Evolutionary conservation across 2,113 vertebrate genomes (phyloP).

Genomic region (Apteryx owenii): DNA sequence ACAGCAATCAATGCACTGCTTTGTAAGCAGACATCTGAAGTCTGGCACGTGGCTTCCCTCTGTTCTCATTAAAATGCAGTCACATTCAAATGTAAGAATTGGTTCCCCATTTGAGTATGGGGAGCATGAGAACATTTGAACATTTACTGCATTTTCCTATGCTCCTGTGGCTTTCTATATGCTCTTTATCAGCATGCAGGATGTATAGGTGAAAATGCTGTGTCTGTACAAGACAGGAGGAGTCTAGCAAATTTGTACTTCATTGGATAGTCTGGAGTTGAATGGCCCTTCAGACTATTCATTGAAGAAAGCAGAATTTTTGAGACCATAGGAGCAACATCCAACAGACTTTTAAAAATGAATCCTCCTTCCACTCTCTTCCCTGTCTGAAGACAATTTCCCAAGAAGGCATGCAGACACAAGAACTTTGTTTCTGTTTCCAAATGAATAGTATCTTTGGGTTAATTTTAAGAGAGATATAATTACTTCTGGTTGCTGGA

Average conservation of each 20-base stretch:
- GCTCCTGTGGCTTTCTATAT: background rate
- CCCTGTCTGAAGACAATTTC: background rate
- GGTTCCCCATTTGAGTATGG: background rate
- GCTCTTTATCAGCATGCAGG: background rate
- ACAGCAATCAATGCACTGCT: background rate
- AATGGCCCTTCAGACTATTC: background rate
- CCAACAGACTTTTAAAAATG: background rate
- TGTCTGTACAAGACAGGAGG: background rate
- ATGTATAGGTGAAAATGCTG: background rate
- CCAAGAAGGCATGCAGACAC: background rate
- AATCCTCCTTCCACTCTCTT: background rate
- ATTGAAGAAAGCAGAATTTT: background rate
- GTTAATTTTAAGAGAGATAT: background rate
- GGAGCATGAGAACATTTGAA: background rate
- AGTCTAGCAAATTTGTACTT: too few species aligned
- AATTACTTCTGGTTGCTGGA: background rate
- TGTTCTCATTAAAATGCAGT: background rate
- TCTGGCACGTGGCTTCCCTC: background rate
- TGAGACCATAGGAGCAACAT: background rate
- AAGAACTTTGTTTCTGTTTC: background rate
- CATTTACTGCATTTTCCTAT: background rate
- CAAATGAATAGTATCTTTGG: background rate
- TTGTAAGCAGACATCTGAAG: background rate
- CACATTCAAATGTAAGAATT: background rate
- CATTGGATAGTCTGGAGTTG: background rate